These are phyloP conservation scores for Aproaerema taeniolella DNA, from an alignment of 2,888 invertebrate genomes.

Conservation along the genomic window DNA sequence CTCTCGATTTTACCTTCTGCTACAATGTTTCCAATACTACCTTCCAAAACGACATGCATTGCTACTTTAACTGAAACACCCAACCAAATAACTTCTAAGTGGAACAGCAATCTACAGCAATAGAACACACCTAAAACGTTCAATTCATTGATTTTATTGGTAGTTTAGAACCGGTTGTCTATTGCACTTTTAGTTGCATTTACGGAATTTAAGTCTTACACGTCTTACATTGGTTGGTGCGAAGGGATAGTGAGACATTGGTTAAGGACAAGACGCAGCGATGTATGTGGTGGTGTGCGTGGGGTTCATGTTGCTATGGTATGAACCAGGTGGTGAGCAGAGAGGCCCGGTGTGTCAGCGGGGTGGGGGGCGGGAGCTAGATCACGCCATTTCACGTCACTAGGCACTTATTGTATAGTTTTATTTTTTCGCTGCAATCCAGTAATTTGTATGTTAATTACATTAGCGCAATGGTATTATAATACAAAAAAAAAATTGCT, in stretches of 20 bases:
- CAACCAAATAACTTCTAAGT: not conserved
- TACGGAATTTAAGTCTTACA: no score
- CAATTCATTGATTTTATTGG: slow-evolving; percentile 18
- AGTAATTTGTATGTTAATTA: slow-evolving; percentile 23
- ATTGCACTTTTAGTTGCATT: slow-evolving; percentile 8
- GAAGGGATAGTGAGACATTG: not conserved
- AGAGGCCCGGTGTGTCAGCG: no score
- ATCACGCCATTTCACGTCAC: slow-evolving; percentile 47
- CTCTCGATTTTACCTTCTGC: slow-evolving; percentile 3
- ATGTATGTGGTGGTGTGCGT: not conserved
- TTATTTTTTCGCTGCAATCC: slow-evolving; percentile 21
- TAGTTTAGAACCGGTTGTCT: slow-evolving; percentile 14
- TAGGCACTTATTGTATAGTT: slow-evolving; percentile 7
- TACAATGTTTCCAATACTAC: slow-evolving; percentile 7
- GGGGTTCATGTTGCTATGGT: no score
- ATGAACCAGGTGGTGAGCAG: no score
- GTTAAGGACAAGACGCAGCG: not conserved
- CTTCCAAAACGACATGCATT: slow-evolving; percentile 18
- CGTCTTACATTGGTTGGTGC: not conserved
- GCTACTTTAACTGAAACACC: slow-evolving; percentile 3
- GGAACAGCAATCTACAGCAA: slow-evolving; percentile 17
- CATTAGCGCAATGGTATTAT: no score
- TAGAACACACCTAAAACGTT: no score
- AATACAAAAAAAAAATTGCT: no score
- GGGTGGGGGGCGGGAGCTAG: slow-evolving; percentile 23